Percentiles rank a stretch among this genome's conserved stretches.
Conservation (phyloP, 2,797 vertebrate species). For the Anisognathus igniventris region DNA sequence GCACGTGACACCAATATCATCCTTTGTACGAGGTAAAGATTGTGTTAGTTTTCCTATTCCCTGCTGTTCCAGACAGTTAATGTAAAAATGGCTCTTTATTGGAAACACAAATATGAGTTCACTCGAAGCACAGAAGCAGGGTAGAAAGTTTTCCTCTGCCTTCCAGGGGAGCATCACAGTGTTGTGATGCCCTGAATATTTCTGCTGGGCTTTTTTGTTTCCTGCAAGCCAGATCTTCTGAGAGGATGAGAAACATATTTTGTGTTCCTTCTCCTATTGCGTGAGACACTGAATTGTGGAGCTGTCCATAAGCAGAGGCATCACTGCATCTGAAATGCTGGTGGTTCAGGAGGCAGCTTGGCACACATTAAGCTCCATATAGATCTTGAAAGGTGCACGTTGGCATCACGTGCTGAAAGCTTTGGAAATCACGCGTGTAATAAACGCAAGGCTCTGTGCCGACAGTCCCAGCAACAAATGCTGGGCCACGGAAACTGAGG, state of each 20-base stretch:
- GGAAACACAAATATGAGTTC: constrained; percentile 68
- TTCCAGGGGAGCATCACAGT: constrained; percentile 30
- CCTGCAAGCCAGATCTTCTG: constrained; percentile 11
- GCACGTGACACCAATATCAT: constrained; percentile 64
- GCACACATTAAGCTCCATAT: neutral
- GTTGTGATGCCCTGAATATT: constrained; percentile 31
- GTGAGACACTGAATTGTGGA: constrained; percentile 31
- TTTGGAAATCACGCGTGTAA: constrained; percentile 20
- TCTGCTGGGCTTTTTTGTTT: neutral
- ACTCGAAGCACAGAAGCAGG: constrained; percentile 47
- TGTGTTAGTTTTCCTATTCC: constrained; percentile 68
- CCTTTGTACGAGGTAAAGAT: constrained; percentile 64
- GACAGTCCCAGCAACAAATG: neutral
- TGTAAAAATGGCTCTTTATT: constrained; percentile 69
- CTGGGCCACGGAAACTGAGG: constrained; percentile 35
- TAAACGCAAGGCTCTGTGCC: neutral
- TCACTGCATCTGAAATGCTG: neutral
- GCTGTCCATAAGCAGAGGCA: constrained; percentile 12
- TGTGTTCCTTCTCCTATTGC: constrained; percentile 4
- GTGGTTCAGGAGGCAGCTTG: constrained; percentile 1
- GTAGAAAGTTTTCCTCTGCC: constrained; percentile 57
- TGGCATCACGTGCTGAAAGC: constrained; percentile 26
- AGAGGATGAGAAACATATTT: constrained; percentile 7
- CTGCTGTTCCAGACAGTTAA: constrained; percentile 66
- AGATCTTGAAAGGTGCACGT: neutral